Base-by-base conservation (phyloP, 1,140 invertebrate species). In the Neodiprion virginianus region DNA sequence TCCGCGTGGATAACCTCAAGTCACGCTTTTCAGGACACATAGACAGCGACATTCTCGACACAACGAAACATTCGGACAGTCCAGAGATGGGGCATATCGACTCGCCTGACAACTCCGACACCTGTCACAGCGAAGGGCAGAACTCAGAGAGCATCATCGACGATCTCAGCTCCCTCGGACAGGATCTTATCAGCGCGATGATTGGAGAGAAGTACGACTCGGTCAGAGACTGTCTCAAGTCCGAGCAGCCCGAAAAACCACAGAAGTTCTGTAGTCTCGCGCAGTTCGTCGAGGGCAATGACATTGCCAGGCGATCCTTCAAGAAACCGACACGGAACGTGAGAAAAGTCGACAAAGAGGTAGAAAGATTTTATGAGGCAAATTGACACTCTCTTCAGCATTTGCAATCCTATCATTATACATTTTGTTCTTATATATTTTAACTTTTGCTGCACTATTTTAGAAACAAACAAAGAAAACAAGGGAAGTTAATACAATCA, bases 281-380 rank as follows among this genome's bases (percentile, higher is more conserved):
- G 8, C 91, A 94, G 78, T 95, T 95, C 81, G 93, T 93, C 75
- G 94, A 95, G 87, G 94, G 94, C 49, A 95, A 91, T 83, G 94
- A 95, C 82, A 95, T 95, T 74, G 94, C 93, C 1, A 91, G 93
- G 69, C 91, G 91, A 81, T 95, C 94, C 5, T 93, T 95, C 81
- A 93, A 93, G 80, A 90, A 89, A 28, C 76, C 77, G 11, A 65
- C 73, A 1, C 81, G 69, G 74, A 80, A 76, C 69, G 69, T 76
- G 5, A 77, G 77, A 61, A 74, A 72, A 14, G 67, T 71, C 21
- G 72, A 73, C 53, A 79, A 74, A 73, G 76, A 81, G 67, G 78
- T 79, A 74, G 74, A 40, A 40, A 40, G 28, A 40, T 69, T 70
- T 47, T 70, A 21, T 40, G 48, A 65, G 40, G 11, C 8, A 49